Conservation (phyloP, 2,113 vertebrate genomes). For the Alexandromys fortis region DNA sequence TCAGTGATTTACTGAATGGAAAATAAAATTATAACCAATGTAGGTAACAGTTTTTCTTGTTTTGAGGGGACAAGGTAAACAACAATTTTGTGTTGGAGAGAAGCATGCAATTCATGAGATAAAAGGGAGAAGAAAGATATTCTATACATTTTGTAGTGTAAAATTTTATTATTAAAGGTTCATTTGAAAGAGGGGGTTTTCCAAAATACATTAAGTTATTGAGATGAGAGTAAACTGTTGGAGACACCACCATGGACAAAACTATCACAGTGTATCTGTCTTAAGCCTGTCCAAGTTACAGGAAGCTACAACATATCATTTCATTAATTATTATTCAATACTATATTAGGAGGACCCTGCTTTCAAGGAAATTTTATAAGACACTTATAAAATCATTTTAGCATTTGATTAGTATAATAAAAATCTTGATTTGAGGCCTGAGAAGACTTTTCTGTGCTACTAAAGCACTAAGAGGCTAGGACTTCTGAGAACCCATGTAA, state of each 20-base stretch:
- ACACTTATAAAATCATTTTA: background rate
- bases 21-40: background rate
- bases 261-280: background rate
- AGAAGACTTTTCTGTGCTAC: background rate
- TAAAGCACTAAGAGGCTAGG: background rate
- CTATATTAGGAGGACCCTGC: background rate
- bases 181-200: background rate
- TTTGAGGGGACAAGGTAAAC: background rate
- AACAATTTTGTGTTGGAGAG: background rate
- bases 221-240: background rate
- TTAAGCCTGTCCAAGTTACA: background rate
- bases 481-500: background rate
- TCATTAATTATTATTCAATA: background rate
- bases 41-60: background rate
- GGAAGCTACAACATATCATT: background rate
- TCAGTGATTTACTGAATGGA: background rate
- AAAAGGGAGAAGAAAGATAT: background rate
- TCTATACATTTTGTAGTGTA: background rate
- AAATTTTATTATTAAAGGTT: background rate
- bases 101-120: background rate
- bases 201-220: background rate
- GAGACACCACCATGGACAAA: background rate
- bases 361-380: background rate
- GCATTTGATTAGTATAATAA: background rate
- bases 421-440: background rate